These are phyloP conservation scores for Sipha flava DNA, from an alignment of 1,140 invertebrate genomes.

Conservation along the genomic window DNA sequence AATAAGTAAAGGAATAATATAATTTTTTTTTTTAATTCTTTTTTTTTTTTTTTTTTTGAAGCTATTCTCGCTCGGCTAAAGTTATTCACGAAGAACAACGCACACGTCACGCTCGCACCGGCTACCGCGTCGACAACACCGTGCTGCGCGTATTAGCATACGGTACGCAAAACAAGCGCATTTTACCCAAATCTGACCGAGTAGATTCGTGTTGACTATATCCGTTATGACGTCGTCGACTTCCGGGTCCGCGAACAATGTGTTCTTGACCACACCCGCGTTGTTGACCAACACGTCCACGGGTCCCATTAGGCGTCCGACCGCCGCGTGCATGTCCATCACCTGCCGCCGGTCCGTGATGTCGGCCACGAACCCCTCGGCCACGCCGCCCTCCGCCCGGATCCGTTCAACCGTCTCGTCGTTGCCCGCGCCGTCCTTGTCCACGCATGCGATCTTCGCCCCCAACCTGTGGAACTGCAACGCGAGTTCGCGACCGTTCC, in stretches of 20 bases:
- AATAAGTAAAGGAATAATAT: too few species aligned
- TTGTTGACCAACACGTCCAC: conserved; percentile 32
- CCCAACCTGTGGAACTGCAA: conserved; percentile 66
- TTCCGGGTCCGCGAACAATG: neutral
- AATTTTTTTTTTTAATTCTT: too few species aligned
- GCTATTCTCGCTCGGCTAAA: too few species aligned
- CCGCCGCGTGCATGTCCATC: neutral
- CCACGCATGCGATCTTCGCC: conserved; percentile 73
- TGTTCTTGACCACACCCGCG: neutral
- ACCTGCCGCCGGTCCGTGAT: conserved; percentile 38
- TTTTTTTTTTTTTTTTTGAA: too few species aligned
- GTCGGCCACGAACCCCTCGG: conserved; percentile 49
- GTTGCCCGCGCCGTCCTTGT: conserved; percentile 68
- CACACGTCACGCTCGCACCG: too few species aligned
- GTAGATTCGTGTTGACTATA: neutral
- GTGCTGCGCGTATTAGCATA: too few species aligned
- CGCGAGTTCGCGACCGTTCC: conserved; percentile 78
- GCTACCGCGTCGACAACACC: too few species aligned
- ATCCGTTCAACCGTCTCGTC: conserved; percentile 54
- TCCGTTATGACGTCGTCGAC: neutral
- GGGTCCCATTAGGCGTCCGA: neutral
- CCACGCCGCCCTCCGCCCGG: conserved; percentile 44
- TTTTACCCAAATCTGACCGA: neutral
- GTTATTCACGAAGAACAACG: too few species aligned
- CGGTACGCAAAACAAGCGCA: too few species aligned